phyloP scores from a whole-genome alignment of 2,888 invertebrate genomes.

The Phalera bucephala region DNA sequence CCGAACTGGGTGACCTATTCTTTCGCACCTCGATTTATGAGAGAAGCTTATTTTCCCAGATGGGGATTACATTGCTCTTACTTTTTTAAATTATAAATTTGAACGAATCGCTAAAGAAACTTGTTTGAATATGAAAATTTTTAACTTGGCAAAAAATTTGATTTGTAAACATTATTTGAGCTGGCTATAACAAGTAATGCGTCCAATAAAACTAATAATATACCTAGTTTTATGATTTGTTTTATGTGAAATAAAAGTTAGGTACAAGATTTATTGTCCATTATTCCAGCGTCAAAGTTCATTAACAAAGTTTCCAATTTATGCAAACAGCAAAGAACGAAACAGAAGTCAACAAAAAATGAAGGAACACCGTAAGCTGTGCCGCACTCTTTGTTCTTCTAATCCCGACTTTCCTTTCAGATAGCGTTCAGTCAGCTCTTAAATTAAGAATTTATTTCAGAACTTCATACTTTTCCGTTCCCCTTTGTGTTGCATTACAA shows the following conservation, averaged over 20 bases:
- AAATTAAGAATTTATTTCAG: conserved; percentile 79
- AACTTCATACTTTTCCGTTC: conserved; percentile 76
- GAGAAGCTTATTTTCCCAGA: too few species aligned
- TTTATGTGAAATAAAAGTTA: neutral
- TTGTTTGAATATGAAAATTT: too few species aligned
- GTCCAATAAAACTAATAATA: too few species aligned
- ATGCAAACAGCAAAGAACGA: conserved; percentile 56
- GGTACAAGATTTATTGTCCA: too few species aligned
- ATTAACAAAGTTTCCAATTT: conserved; percentile 47
- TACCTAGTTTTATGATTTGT: neutral
- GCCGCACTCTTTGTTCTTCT: conserved; percentile 70
- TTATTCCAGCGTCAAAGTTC: conserved; percentile 21
- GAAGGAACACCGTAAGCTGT: conserved; percentile 51
- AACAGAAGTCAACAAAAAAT: conserved; percentile 67
- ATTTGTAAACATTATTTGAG: too few species aligned
- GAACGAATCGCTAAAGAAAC: too few species aligned
- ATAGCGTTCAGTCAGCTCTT: conserved; percentile 76
- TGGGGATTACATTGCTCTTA: too few species aligned
- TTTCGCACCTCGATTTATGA: too few species aligned
- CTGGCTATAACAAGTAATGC: too few species aligned
- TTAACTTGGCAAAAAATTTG: too few species aligned
- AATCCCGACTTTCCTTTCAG: conserved; percentile 74
- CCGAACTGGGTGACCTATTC: too few species aligned
- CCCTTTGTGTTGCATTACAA: conserved; percentile 77
- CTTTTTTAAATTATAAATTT: too few species aligned